Percentiles rank a stretch among this genome's conserved stretches.
These are phyloP conservation scores for Halichoeres trimaculatus DNA, from an alignment of 2,113 vertebrate genomes.

Conservation along the genomic window DNA sequence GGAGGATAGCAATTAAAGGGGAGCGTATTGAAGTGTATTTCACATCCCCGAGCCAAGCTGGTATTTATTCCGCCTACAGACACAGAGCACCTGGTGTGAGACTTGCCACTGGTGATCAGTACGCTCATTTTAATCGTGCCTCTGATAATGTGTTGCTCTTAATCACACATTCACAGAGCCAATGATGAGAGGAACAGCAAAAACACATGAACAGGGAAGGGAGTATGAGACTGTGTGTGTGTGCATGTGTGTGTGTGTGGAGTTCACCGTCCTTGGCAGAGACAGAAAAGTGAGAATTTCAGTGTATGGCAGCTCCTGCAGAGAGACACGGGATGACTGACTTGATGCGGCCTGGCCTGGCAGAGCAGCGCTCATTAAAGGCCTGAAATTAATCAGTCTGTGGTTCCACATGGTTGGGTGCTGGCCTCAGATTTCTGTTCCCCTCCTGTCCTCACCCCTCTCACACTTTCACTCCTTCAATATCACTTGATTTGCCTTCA, in stretches of 20 bases:
- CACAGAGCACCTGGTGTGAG: conserved; percentile 67
- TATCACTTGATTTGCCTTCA: conserved; percentile 55
- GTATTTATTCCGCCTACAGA: conserved; percentile 66
- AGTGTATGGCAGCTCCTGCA: conserved; percentile 60
- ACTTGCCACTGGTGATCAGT: conserved; percentile 56
- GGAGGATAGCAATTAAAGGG: conserved; percentile 56
- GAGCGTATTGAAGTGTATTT: conserved; percentile 51
- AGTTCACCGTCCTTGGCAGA: conserved; percentile 43
- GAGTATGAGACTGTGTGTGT: conserved; percentile 24
- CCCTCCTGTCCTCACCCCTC: background rate
- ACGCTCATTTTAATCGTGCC: conserved; percentile 52
- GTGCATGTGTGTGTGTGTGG: conserved; percentile 18
- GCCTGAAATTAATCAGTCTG: conserved; percentile 72
- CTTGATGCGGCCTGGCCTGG: conserved; percentile 55
- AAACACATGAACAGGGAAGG: conserved; percentile 24
- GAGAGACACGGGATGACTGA: conserved; percentile 58
- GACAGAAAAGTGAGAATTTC: conserved; percentile 50
- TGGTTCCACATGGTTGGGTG: conserved; percentile 57
- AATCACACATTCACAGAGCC: conserved; percentile 45
- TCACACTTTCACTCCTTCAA: conserved; percentile 35
- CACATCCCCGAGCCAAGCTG: conserved; percentile 40
- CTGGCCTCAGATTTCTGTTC: conserved; percentile 49
- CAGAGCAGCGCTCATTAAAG: conserved; percentile 68
- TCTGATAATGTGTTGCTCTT: conserved; percentile 63
- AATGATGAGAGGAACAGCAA: conserved; percentile 26